phyloP scores from a whole-genome alignment of 2,797 vertebrate genomes.

The Paratrypauchen microcephalus region DNA sequence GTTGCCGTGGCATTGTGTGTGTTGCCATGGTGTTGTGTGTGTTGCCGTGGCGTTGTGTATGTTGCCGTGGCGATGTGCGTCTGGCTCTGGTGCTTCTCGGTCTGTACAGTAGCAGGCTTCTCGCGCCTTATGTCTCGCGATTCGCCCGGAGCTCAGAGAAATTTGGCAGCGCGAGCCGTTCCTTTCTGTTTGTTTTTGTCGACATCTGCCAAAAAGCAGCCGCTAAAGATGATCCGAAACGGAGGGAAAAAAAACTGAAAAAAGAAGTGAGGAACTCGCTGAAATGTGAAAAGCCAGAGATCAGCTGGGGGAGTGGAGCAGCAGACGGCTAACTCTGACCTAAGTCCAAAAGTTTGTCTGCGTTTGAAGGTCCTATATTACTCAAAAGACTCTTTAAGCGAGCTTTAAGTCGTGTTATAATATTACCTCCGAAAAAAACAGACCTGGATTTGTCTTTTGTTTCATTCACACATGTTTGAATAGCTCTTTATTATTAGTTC shows the following conservation, averaged over 20 bases:
- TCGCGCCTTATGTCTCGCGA: slow-evolving; percentile 32
- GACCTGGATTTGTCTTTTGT: too few species aligned
- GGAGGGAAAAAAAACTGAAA: not conserved
- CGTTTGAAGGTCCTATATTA: not conserved
- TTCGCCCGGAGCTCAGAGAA: slow-evolving; percentile 50
- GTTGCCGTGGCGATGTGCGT: slow-evolving; percentile 30
- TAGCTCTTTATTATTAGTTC: too few species aligned
- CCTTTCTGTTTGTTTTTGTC: slow-evolving; percentile 37
- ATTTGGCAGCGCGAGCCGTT: slow-evolving; percentile 48
- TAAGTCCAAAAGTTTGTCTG: slow-evolving; percentile 7
- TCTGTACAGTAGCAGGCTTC: slow-evolving; percentile 33
- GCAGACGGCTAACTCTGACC: not conserved
- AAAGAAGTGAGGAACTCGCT: slow-evolving; percentile 18
- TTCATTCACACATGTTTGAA: too few species aligned
- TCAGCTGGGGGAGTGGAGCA: slow-evolving; percentile 35
- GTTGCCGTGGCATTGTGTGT: too few species aligned
- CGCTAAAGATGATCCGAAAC: slow-evolving; percentile 13
- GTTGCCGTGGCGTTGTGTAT: too few species aligned
- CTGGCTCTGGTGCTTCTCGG: slow-evolving; percentile 23
- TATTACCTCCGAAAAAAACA: too few species aligned
- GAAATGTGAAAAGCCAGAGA: slow-evolving; percentile 27
- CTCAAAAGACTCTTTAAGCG: too few species aligned
- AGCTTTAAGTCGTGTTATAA: too few species aligned
- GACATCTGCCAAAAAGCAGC: slow-evolving; percentile 37
- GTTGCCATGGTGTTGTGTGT: too few species aligned